Base-by-base conservation (phyloP, 2,113 vertebrate species). In the Pipa parva region DNA sequence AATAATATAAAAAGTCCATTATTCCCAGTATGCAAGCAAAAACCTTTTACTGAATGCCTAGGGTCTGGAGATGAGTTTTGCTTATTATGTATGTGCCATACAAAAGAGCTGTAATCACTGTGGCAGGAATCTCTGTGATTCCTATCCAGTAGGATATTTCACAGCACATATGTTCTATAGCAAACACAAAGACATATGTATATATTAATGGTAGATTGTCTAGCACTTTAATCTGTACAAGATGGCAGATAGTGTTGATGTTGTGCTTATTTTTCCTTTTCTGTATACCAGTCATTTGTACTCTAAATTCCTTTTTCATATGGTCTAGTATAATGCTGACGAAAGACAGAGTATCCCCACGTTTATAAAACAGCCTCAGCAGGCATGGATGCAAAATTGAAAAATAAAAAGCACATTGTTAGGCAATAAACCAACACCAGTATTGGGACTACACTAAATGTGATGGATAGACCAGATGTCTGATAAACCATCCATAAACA, bases 391-490 rank as follows among this genome's bases (percentile, higher is more conserved):
- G 49, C 66, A 70, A 70, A 70, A 70, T 61, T 70, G 66, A 70
- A 70, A 70, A 61, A 61, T 61, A 70, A 70, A 70, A 70, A 61
- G 58, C 48, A 46, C 48, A 70, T 70, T 70, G 66, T 70, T 25
- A 54, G 24, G 66, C 49, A 70, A 52, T 61, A 70, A 70, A 70
- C 57, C 36, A 54, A 54, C 15, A 15, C 58, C 18, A 39, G 66
- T 61, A 59, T 61, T 60, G 66, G 66, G 57, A 70, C 33, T 61
- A 26, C 58, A 70, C 48, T 70, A 70, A 70, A 70, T 59, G 66
- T 70, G 66, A 70, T 70, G 57, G 66, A 70, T 70, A 60, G 57
- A 27, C 66, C 66, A 70, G 66, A 70, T 70, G 66, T 36, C 66
- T 54, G 57, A 61, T 54, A 61, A 61, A 59, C 58, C 50, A 70